Conservation (phyloP, 2,888 invertebrate genomes). For the Pseudeuparius sepicola region DNA sequence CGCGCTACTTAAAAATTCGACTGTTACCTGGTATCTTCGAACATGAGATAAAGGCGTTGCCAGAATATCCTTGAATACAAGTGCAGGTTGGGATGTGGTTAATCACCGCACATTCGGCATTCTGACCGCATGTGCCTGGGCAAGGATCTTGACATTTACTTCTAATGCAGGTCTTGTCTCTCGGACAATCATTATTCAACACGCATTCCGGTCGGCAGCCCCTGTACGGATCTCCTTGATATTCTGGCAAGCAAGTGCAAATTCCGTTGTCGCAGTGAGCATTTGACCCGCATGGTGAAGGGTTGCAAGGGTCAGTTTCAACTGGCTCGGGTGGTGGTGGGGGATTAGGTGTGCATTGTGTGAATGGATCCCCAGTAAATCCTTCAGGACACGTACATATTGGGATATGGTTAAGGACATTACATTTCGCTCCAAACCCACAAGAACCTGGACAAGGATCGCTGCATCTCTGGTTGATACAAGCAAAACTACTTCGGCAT, state of each 20-base stretch:
- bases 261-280: slow-evolving; percentile 43
- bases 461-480: slow-evolving; percentile 46
- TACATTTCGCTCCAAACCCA: slow-evolving; percentile 42
- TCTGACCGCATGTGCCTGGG: slow-evolving; percentile 57
- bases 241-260: slow-evolving; percentile 43
- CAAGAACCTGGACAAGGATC: slow-evolving; percentile 50
- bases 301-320: slow-evolving; percentile 39
- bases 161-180: slow-evolving; percentile 59
- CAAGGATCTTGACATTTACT: slow-evolving; percentile 69
- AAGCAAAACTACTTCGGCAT: slow-evolving; percentile 43
- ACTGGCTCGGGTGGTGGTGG: slow-evolving; percentile 34
- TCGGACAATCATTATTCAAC: slow-evolving; percentile 59
- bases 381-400: slow-evolving; percentile 44
- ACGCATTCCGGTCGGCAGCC: slow-evolving; percentile 59
- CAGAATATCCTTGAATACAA: slow-evolving; percentile 52
- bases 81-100: slow-evolving; percentile 69
- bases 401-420: slow-evolving; percentile 47
- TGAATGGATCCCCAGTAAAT: slow-evolving; percentile 45
- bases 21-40: no score
- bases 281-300: slow-evolving; percentile 42
- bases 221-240: slow-evolving; percentile 41
- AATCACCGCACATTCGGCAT: slow-evolving; percentile 63
- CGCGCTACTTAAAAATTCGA: no score
- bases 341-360: slow-evolving; percentile 45
- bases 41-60: slow-evolving; percentile 56